A percentile compares a stretch with the other conserved stretches of the same genome.
Evolutionary conservation across 2,888 invertebrate species (phyloP).

Genomic region (Dioctria linearis): DNA sequence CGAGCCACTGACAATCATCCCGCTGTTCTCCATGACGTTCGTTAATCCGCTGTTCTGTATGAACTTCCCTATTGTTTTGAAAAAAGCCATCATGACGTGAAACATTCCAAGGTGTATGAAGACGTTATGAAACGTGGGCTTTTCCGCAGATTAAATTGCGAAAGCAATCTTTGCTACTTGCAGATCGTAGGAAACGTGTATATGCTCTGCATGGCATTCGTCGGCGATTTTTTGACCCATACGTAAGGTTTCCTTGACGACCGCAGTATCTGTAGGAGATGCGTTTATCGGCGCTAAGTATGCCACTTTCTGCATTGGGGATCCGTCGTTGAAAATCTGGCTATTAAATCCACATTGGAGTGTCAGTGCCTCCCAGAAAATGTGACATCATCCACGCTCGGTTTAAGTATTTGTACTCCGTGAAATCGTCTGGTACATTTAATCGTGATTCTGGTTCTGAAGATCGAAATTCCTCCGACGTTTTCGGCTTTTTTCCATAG

Average conservation of each 20-base stretch:
- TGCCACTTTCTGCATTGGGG: too few relatives aligned
- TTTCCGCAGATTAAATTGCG: conserved; percentile 61
- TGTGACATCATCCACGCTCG: background rate
- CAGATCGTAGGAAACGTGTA: conserved; percentile 62
- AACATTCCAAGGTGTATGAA: conserved; percentile 61
- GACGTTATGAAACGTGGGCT: conserved; percentile 57
- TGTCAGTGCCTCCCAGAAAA: background rate
- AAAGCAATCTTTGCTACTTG: conserved; percentile 62
- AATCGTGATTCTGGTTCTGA: background rate
- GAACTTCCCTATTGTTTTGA: conserved; percentile 60
- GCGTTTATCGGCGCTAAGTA: conserved; percentile 65
- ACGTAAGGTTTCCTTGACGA: conserved; percentile 62
- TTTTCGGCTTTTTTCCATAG: conserved; percentile 32
- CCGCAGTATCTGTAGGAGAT: conserved; percentile 63
- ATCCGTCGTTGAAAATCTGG: too few relatives aligned
- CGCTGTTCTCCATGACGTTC: conserved; percentile 51
- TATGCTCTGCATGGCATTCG: conserved; percentile 54
- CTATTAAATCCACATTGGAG: too few relatives aligned
- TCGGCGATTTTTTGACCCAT: conserved; percentile 60
- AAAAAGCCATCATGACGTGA: conserved; percentile 60
- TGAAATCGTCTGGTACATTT: background rate
- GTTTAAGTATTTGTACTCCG: background rate
- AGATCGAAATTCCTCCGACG: background rate
- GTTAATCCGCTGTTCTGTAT: conserved; percentile 55
- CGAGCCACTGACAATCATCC: conserved; percentile 50